Evolutionary conservation across 2,113 vertebrate genomes (phyloP).

Genomic region (Nothoprocta pentlandii): DNA sequence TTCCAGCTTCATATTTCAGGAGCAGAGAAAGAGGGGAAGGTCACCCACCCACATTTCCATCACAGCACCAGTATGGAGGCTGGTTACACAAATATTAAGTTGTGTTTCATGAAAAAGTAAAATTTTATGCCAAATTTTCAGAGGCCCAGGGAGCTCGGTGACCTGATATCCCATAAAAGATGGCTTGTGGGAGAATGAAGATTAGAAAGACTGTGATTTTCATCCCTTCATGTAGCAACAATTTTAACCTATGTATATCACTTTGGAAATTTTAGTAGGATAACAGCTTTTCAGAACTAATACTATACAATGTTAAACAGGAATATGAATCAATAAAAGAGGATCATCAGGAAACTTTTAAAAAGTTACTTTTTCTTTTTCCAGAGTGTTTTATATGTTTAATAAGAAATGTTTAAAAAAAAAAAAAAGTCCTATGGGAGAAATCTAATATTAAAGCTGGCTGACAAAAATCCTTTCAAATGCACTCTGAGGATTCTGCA

Average conservation of each 20-base stretch:
- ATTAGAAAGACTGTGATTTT: neutral
- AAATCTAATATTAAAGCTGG: neutral
- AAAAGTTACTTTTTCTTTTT: neutral
- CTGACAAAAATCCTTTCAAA: conserved; percentile 30
- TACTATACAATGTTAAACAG: neutral
- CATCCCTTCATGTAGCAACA: neutral
- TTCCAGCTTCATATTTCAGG: neutral
- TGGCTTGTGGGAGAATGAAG: neutral
- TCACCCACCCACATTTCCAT: neutral
- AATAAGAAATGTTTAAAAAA: too few species aligned
- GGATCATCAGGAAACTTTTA: neutral
- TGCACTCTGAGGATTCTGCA: neutral
- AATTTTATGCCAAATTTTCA: neutral
- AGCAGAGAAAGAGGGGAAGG: neutral
- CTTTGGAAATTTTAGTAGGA: neutral
- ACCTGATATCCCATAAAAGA: neutral
- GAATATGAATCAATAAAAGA: neutral
- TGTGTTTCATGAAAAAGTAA: neutral
- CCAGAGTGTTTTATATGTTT: neutral
- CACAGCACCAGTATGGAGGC: neutral
- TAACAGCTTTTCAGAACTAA: neutral
- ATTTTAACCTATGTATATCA: neutral
- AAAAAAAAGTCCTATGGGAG: neutral
- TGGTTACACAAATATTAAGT: neutral
- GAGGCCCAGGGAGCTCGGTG: neutral